phyloP scores from a whole-genome alignment of 2,888 invertebrate species.

The Andrena minutula region DNA sequence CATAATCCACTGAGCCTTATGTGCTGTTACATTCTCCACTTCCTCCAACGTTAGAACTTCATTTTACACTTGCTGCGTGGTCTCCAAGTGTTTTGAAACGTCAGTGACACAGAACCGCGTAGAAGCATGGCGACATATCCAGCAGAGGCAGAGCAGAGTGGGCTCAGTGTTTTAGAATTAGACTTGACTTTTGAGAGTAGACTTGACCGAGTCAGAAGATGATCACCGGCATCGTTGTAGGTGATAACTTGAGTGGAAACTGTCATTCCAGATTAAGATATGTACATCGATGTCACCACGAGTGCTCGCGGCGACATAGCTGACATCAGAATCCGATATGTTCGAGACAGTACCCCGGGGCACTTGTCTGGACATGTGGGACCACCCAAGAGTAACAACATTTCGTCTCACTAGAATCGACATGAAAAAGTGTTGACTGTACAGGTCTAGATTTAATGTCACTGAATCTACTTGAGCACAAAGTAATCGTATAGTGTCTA shows the following conservation, averaged over 20 bases:
- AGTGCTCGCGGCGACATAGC: neutral
- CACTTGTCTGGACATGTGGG: neutral
- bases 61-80: neutral
- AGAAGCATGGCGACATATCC: neutral
- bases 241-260: neutral
- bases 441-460: too few relatives aligned
- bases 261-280: neutral
- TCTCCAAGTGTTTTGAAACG: neutral
- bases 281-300: neutral
- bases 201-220: neutral
- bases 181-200: neutral
- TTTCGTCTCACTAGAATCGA: neutral
- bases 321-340: constrained; percentile 1
- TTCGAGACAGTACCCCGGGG: neutral
- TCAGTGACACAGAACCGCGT: neutral
- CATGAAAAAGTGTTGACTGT: neutral
- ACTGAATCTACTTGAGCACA: too few relatives aligned
- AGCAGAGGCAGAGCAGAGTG: neutral
- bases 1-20: constrained; percentile 23
- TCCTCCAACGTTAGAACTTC: constrained; percentile 20
- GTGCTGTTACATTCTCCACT: constrained; percentile 32
- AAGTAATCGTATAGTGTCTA: too few relatives aligned
- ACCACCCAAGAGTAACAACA: neutral
- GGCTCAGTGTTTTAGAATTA: neutral
- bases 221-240: neutral